Evolutionary conservation across 1,140 invertebrate species (phyloP).

Genomic region (Orchesella cincta): DNA sequence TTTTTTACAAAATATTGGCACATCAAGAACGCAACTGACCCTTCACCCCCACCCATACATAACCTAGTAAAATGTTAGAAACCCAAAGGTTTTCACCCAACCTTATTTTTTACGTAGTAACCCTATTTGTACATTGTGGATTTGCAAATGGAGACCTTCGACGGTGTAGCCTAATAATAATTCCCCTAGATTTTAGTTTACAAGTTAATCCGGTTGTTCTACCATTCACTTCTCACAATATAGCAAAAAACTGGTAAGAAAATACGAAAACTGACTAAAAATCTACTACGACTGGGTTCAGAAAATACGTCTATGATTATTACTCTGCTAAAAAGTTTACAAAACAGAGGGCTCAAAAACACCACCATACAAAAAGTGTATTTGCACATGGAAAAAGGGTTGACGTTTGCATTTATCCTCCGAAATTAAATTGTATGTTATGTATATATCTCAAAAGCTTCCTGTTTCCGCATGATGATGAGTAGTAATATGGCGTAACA

Average conservation of each 20-base stretch:
- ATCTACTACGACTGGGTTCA: too few species aligned
- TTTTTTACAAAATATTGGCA: conserved; percentile 27
- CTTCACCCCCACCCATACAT: background rate
- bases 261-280: background rate
- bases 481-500: too few species aligned
- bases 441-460: too few species aligned
- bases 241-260: background rate
- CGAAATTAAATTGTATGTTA: too few species aligned
- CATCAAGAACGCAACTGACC: conserved; percentile 18
- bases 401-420: too few species aligned
- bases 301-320: too few species aligned
- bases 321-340: too few species aligned
- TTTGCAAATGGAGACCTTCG: conserved; percentile 24
- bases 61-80: background rate
- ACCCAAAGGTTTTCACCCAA: background rate
- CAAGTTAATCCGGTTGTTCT: background rate
- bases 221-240: background rate
- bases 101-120: background rate
- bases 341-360: too few species aligned
- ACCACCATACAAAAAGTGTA: too few species aligned
- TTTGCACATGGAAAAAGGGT: too few species aligned
- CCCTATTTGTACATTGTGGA: background rate
- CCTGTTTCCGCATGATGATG: too few species aligned
- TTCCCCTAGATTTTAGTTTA: background rate
- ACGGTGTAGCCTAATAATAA: background rate